Base-by-base conservation (phyloP, 1,140 invertebrate species). In the Brachystomella parvula region DNA sequence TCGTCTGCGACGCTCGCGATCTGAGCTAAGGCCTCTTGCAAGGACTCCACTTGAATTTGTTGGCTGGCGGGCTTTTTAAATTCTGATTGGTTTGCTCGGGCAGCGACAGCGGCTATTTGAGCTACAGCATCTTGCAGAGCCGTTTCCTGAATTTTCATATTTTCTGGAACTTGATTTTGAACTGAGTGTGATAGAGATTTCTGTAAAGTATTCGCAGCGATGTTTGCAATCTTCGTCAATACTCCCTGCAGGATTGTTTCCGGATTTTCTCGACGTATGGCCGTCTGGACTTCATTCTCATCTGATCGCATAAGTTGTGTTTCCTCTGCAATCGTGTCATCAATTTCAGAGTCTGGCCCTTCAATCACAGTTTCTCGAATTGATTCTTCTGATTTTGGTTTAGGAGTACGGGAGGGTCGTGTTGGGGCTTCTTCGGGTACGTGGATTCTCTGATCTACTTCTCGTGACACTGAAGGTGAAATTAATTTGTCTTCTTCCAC, bases 331-430 rank as follows among this genome's bases (percentile, higher is more conserved):
- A 26, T 26, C 21, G 49, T 53, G 12, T 53, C 49, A 9, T 39
- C 35, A 19, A 39, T 9, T 24, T 53, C 49, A 6, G 49, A 53
- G 12, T 53, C 49, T 17, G 49, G 49, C 6, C 49, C 49, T 53
- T 53, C 49, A 24, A 53, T 53, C 21, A 53, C 49, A 26, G 49
- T 53, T 24, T 53, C 49, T 24, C 49, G 49, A 9, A 53, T 24
- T 6, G 49, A 53, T 39, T 39, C 35, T 6, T 39, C 35, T 39
- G 35, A 6, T 39, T 39, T 39, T 39, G 35, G 19, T 39, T 39
- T 39, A 9, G 35, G 19, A 19, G 12, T 53, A 12, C 49, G 12
- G 3, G 49, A 24, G 6, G 24, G 49, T 26, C 12, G 12, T 6
- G 24, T 6, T 19, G 35, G 35, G 6, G 6, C 35, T 39, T 39